phyloP scores from a whole-genome alignment of 1,140 invertebrate genomes.

The Trichonephila clavipes region DNA sequence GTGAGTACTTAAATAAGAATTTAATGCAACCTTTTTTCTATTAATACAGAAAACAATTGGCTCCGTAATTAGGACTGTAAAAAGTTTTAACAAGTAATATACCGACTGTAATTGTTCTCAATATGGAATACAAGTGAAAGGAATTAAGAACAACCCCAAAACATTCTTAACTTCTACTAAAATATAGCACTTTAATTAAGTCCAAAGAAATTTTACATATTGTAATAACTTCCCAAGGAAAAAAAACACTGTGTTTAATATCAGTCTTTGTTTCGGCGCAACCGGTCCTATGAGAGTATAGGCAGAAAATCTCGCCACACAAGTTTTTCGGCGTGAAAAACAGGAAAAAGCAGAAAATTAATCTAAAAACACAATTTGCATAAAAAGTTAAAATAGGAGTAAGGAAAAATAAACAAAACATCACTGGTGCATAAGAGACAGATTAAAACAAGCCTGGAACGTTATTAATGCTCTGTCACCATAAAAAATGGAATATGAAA shows the following conservation, averaged over 20 bases:
- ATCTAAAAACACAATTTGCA: not conserved
- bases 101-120: not conserved
- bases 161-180: not conserved
- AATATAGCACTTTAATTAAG: not conserved
- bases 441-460: not conserved
- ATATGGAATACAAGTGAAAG: not conserved
- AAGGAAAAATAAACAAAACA: not conserved
- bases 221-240: not conserved
- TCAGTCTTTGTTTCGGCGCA: not conserved
- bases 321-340: not conserved
- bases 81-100: not conserved
- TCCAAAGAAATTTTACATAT: not conserved
- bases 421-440: not conserved
- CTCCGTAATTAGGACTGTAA: not conserved
- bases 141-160: not conserved
- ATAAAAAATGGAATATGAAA: not conserved
- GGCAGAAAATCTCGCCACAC: not conserved
- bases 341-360: not conserved
- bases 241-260: not conserved
- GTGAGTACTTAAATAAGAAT: no score
- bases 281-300: not conserved
- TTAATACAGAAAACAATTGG: no score
- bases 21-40: no score
- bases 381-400: not conserved
- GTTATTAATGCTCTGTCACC: not conserved